Evolutionary conservation across 2,797 vertebrate genomes (phyloP).

Genomic region (Poecilia velifera): DNA sequence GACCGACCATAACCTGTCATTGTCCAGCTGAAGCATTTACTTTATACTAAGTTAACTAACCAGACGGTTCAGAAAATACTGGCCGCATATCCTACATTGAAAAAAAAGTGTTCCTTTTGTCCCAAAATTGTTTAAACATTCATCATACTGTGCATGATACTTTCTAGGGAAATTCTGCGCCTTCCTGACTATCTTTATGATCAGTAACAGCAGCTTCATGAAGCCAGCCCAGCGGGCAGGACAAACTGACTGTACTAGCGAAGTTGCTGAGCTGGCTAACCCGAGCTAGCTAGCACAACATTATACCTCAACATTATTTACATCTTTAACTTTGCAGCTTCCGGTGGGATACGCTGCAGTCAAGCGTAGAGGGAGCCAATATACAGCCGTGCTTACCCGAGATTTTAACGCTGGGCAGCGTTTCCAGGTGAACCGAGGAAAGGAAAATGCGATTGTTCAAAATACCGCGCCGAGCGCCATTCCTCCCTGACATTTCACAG

Average conservation of each 20-base stretch:
- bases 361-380: background rate
- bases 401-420: constrained; percentile 49
- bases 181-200: background rate
- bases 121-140: background rate
- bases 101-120: background rate
- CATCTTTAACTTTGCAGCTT: constrained; percentile 41
- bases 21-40: constrained; percentile 23
- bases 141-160: background rate
- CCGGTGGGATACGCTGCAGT: constrained; percentile 13
- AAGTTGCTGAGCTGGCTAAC: constrained; percentile 78
- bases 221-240: constrained; percentile 52
- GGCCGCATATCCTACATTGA: background rate
- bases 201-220: constrained; percentile 11
- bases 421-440: constrained; percentile 74
- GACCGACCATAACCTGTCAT: constrained; percentile 26
- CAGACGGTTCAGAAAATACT: background rate
- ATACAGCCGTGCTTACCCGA: constrained; percentile 38
- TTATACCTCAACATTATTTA: constrained; percentile 58
- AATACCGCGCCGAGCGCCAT: constrained; percentile 99
- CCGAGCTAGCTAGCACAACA: constrained; percentile 74
- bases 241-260: constrained; percentile 68
- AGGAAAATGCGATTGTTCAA: constrained; percentile 93
- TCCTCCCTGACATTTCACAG: constrained; percentile 95
- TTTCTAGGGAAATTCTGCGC: background rate
- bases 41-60: constrained; percentile 24